Percentiles rank a stretch among this genome's conserved stretches.
phyloP scores from a whole-genome alignment of 2,797 vertebrate species.

The Danio aesculapii region DNA sequence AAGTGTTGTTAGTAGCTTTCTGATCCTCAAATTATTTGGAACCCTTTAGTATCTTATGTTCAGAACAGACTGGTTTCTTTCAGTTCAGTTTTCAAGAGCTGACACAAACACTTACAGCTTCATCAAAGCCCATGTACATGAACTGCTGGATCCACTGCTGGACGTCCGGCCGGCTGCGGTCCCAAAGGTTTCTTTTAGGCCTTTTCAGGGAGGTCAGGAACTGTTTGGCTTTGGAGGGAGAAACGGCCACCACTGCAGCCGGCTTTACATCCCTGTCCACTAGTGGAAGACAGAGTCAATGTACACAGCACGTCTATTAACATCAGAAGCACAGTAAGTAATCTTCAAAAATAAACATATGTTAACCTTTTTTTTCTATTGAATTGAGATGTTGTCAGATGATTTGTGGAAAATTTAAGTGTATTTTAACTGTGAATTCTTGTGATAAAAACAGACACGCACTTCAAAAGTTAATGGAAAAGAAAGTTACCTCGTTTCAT shows the following conservation, averaged over 20 bases:
- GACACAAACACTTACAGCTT: slow-evolving; percentile 79
- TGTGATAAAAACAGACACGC: no score
- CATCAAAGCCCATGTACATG: slow-evolving; percentile 90
- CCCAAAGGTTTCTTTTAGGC: slow-evolving; percentile 88
- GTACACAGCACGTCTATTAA: neutral
- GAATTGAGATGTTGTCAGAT: no score
- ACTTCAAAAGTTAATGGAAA: neutral
- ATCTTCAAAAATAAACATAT: no score
- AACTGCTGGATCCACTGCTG: slow-evolving; percentile 97
- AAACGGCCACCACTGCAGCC: slow-evolving; percentile 73
- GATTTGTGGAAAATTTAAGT: no score
- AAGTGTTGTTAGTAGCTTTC: neutral
- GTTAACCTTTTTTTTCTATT: no score
- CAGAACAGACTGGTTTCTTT: no score
- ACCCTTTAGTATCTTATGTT: neutral
- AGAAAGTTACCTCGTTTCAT: slow-evolving; percentile 71
- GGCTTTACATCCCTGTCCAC: slow-evolving; percentile 63
- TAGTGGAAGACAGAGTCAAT: slow-evolving; percentile 49
- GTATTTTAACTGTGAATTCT: no score
- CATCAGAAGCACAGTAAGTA: neutral
- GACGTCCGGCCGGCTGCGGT: slow-evolving; percentile 86
- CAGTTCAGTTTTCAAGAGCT: neutral
- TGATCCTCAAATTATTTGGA: neutral
- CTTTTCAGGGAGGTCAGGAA: slow-evolving; percentile 85
- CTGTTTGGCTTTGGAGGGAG: slow-evolving; percentile 83